phyloP scores from a whole-genome alignment of 2,888 invertebrate species.

The Azorinus chamasolen region DNA sequence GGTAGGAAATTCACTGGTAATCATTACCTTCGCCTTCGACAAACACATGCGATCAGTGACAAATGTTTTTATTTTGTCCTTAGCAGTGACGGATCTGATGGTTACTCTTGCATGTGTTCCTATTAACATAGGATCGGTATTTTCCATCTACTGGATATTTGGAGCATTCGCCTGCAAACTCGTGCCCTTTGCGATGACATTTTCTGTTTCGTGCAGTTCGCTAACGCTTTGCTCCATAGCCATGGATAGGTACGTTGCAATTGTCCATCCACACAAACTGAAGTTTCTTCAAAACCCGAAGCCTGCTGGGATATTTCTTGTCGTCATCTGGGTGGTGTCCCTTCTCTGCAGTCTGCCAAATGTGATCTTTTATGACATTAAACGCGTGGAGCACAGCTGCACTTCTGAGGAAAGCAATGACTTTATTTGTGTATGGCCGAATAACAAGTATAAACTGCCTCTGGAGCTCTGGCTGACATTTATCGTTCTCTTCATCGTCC shows the following conservation, averaged over 20 bases:
- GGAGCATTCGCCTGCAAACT: slow-evolving; percentile 74
- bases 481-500: slow-evolving; percentile 69
- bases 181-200: slow-evolving; percentile 71
- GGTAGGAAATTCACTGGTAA: slow-evolving; percentile 73
- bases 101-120: slow-evolving; percentile 72
- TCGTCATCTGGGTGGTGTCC: slow-evolving; percentile 71
- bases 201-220: slow-evolving; percentile 73
- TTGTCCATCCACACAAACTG: slow-evolving; percentile 74
- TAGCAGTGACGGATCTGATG: slow-evolving; percentile 74
- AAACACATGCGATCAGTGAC: slow-evolving; percentile 73
- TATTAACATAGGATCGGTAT: slow-evolving; percentile 66
- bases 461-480: slow-evolving; percentile 68
- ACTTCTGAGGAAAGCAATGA: slow-evolving; percentile 11
- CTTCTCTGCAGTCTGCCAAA: slow-evolving; percentile 69
- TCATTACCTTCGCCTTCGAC: slow-evolving; percentile 71
- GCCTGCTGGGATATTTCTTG: slow-evolving; percentile 61
- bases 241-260: slow-evolving; percentile 75
- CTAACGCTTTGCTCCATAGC: slow-evolving; percentile 76
- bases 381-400: slow-evolving; percentile 40
- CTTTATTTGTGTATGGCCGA: slow-evolving; percentile 59
- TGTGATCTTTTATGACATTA: slow-evolving; percentile 63
- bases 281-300: slow-evolving; percentile 65
- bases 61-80: slow-evolving; percentile 75
- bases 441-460: slow-evolving; percentile 50
- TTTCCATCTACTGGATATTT: slow-evolving; percentile 70